A percentile compares a stretch with the other conserved stretches of the same genome.
Conservation (phyloP, 2,888 invertebrate genomes). For the Agelastica alni region DNA sequence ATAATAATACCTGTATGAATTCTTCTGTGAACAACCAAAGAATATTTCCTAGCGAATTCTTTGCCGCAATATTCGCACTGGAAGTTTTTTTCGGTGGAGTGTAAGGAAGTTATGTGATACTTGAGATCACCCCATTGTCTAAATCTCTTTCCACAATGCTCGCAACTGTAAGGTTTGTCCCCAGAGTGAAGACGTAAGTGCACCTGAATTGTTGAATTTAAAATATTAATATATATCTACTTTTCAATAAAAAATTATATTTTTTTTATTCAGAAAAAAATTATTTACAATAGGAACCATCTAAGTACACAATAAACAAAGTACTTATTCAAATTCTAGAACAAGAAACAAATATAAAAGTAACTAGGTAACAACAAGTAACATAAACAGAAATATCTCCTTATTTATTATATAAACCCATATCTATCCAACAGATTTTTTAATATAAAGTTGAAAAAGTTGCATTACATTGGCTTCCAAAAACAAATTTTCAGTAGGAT, state of each 20-base stretch:
- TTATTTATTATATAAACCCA: too few relatives aligned
- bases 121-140: slow-evolving; percentile 88
- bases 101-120: slow-evolving; percentile 82
- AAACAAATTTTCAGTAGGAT: too few relatives aligned
- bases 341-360: too few relatives aligned
- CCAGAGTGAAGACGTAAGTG: slow-evolving; percentile 82
- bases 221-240: background rate
- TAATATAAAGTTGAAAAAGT: too few relatives aligned
- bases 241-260: background rate
- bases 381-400: background rate
- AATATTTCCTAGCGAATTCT: slow-evolving; percentile 86
- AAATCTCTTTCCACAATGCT: slow-evolving; percentile 77
- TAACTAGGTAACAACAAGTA: background rate
- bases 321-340: too few relatives aligned
- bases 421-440: too few relatives aligned
- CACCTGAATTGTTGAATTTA: too few relatives aligned
- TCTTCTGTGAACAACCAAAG: slow-evolving; percentile 80
- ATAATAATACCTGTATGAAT: slow-evolving; percentile 46
- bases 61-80: slow-evolving; percentile 90
- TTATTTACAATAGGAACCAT: too few relatives aligned
- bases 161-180: slow-evolving; percentile 84
- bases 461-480: too few relatives aligned
- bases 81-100: slow-evolving; percentile 79
- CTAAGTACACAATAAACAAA: too few relatives aligned
- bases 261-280: background rate